Percentiles rank a stretch among this genome's conserved stretches.
Evolutionary conservation across 2,797 vertebrate genomes (phyloP).

Genomic region (Peromyscus attwateri): DNA sequence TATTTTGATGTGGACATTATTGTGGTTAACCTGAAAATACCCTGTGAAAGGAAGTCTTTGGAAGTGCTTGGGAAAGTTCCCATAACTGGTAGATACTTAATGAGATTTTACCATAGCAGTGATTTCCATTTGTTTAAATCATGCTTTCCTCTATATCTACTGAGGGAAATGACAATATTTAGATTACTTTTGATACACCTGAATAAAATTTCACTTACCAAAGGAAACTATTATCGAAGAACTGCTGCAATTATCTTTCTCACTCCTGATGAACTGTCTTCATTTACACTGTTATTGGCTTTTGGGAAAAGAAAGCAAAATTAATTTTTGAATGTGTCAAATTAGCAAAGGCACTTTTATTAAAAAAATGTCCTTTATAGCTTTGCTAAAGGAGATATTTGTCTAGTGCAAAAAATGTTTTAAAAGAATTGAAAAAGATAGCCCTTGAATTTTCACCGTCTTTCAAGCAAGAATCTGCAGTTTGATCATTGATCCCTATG

Average conservation of each 20-base stretch:
- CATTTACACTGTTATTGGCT: slow-evolving; percentile 28
- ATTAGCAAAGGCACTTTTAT: slow-evolving; percentile 38
- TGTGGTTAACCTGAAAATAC: slow-evolving; percentile 61
- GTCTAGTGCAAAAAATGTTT: background rate
- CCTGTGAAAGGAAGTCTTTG: slow-evolving; percentile 35
- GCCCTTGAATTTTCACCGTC: background rate
- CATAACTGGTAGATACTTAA: slow-evolving; percentile 35
- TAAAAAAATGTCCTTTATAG: slow-evolving; percentile 16
- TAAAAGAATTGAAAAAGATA: background rate
- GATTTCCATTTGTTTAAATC: slow-evolving; percentile 57
- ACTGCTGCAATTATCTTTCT: slow-evolving; percentile 59
- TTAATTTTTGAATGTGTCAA: slow-evolving; percentile 31
- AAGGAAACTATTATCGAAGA: slow-evolving; percentile 37
- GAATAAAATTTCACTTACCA: slow-evolving; percentile 64
- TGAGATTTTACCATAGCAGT: background rate
- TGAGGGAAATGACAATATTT: slow-evolving; percentile 69
- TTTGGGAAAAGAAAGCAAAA: slow-evolving; percentile 62
- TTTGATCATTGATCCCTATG: slow-evolving; percentile 2
- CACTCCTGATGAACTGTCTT: slow-evolving; percentile 53
- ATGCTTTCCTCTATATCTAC: slow-evolving; percentile 29
- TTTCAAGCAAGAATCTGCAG: background rate
- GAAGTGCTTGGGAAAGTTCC: slow-evolving; percentile 44
- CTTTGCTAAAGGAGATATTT: background rate
- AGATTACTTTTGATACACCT: slow-evolving; percentile 40
- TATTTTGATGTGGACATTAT: background rate